Evolutionary conservation across 1,140 invertebrate species (phyloP).

Genomic region (Linepithema humile): DNA sequence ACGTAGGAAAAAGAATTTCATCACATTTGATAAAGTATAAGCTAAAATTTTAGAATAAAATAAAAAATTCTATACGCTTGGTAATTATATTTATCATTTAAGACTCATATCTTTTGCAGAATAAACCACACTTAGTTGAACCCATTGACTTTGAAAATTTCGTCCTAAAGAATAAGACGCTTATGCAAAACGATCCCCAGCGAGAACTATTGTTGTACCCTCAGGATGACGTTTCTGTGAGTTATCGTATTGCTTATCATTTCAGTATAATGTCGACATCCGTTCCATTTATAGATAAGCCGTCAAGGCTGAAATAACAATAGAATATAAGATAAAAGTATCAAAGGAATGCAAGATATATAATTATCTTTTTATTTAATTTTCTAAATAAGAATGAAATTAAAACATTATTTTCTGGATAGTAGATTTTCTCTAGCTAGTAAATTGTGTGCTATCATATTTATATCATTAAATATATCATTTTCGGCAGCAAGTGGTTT

Average conservation of each 20-base stretch:
- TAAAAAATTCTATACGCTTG: not conserved
- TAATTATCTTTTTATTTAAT: not conserved
- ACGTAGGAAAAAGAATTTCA: not conserved
- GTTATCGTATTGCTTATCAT: conserved; percentile 78
- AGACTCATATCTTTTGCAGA: conserved; percentile 85
- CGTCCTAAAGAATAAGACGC: conserved; percentile 94
- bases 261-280: conserved; percentile 21
- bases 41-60: not conserved
- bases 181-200: conserved; percentile 96
- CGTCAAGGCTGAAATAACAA: not conserved
- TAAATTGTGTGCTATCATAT: not conserved
- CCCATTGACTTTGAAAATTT: conserved; percentile 96
- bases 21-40: not conserved
- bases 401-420: not conserved
- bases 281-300: conserved; percentile 63
- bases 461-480: conserved; percentile 6
- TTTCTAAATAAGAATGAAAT: not conserved
- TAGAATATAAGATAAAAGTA: conserved; percentile 21
- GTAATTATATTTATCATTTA: not conserved
- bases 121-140: conserved; percentile 90
- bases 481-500: conserved; percentile 89
- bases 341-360: not conserved
- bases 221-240: conserved; percentile 95
- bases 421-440: not conserved
- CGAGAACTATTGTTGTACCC: conserved; percentile 95